Evolutionary conservation across 2,797 vertebrate genomes (phyloP).

Genomic region (Rhinogobio ventralis): DNA sequence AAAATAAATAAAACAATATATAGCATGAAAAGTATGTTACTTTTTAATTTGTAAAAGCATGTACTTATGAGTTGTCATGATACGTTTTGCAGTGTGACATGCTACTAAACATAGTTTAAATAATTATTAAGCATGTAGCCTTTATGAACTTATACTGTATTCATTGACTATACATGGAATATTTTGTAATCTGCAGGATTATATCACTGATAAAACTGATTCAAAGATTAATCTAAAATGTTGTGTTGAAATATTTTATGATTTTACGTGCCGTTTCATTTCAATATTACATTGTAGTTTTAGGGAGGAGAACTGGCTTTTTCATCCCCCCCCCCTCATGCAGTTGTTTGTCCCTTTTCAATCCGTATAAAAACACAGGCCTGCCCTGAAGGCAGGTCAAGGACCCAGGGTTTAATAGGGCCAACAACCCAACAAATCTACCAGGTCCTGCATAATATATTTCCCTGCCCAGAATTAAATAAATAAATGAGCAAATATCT

Average conservation of each 20-base stretch:
- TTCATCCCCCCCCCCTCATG: conserved; percentile 74
- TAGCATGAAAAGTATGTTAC: neutral
- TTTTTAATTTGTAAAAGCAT: too few species aligned
- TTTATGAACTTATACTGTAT: neutral
- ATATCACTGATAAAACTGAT: neutral
- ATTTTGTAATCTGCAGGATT: neutral
- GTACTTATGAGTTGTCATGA: neutral
- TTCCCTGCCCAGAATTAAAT: conserved; percentile 45
- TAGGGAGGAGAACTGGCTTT: neutral
- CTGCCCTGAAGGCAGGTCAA: conserved; percentile 71
- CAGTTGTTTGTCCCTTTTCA: conserved; percentile 56
- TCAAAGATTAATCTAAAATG: neutral
- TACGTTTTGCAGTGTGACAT: neutral
- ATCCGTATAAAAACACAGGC: conserved; percentile 65
- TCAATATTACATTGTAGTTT: neutral
- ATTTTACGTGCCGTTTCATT: neutral
- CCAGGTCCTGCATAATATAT: conserved; percentile 57
- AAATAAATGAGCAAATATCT: conserved; percentile 41
- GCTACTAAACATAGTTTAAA: neutral
- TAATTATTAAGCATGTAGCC: neutral
- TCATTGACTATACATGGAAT: neutral
- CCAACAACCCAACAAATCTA: conserved; percentile 83
- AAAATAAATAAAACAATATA: neutral
- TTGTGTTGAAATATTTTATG: neutral
- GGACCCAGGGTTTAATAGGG: conserved; percentile 77